Evolutionary conservation across 2,113 vertebrate genomes (phyloP).

Genomic region (Pedetes capensis): DNA sequence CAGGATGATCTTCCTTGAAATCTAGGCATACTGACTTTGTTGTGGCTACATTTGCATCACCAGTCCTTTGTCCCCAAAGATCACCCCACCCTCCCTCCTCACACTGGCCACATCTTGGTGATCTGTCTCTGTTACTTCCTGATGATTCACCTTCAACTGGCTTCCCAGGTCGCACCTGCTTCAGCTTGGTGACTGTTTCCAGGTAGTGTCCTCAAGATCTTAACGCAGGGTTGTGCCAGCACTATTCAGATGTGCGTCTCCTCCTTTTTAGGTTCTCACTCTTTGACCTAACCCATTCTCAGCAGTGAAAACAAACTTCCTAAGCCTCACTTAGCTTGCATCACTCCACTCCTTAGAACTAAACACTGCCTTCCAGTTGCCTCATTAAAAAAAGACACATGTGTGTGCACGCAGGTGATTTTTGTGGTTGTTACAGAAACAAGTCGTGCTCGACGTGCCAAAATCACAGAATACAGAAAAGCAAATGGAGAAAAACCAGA

Average conservation of each 20-base stretch:
- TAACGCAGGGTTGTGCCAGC: background rate
- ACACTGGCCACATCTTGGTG: background rate
- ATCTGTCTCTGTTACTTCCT: conserved; percentile 19
- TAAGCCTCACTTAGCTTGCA: background rate
- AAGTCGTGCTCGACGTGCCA: background rate
- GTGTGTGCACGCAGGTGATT: background rate
- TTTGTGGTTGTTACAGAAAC: conserved; percentile 13
- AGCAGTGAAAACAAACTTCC: background rate
- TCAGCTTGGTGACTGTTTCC: background rate
- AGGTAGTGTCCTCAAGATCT: background rate
- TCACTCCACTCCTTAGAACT: background rate
- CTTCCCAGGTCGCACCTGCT: conserved; percentile 13
- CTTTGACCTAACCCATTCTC: background rate
- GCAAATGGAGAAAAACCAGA: background rate
- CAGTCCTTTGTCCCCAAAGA: background rate
- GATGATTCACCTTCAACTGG: background rate
- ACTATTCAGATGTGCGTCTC: background rate
- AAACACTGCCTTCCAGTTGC: background rate
- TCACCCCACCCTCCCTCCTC: background rate
- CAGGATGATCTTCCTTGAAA: background rate
- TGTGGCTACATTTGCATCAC: background rate
- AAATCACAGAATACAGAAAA: background rate
- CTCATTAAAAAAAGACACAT: background rate
- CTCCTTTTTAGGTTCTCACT: background rate
- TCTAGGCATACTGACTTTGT: background rate